phyloP scores from a whole-genome alignment of 2,888 invertebrate genomes.

The Imbricaverruca yamaguchii region DNA sequence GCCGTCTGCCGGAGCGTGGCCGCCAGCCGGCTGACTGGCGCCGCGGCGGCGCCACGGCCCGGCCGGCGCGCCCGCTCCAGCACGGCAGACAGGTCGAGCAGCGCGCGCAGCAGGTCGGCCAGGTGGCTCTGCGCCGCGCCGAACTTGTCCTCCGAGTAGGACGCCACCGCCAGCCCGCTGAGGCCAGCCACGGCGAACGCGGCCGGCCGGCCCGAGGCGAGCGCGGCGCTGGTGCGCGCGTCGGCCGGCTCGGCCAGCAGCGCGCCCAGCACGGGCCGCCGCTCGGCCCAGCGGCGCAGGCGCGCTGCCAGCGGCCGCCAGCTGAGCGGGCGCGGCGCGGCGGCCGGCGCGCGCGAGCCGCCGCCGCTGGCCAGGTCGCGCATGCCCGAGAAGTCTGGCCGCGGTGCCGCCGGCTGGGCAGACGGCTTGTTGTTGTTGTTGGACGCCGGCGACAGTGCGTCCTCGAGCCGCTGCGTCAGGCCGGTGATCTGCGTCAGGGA shows the following conservation, averaged over 20 bases:
- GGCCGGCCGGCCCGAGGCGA: neutral
- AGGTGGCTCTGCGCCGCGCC: constrained; percentile 4
- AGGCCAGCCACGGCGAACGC: neutral
- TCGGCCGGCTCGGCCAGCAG: constrained; percentile 2
- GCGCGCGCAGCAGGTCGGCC: neutral
- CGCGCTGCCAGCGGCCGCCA: neutral
- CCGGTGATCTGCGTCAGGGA: neutral
- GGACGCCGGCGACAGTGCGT: neutral
- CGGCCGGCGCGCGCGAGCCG: neutral
- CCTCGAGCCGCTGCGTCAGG: neutral
- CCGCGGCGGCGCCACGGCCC: neutral
- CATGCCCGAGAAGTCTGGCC: neutral
- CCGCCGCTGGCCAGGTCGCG: neutral
- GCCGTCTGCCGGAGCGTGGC: neutral
- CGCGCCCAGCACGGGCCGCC: neutral
- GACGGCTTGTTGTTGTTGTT: constrained; percentile 6
- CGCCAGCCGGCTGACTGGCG: neutral
- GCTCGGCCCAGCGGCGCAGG: neutral
- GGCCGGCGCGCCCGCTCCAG: constrained; percentile 5
- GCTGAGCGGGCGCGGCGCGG: neutral
- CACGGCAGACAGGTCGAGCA: neutral
- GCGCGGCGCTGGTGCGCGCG: neutral
- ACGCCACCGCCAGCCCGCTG: neutral
- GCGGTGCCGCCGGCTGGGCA: neutral
- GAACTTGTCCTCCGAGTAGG: neutral